These are phyloP conservation scores for Hedya salicella DNA, from an alignment of 2,888 invertebrate genomes.

Conservation along the genomic window DNA sequence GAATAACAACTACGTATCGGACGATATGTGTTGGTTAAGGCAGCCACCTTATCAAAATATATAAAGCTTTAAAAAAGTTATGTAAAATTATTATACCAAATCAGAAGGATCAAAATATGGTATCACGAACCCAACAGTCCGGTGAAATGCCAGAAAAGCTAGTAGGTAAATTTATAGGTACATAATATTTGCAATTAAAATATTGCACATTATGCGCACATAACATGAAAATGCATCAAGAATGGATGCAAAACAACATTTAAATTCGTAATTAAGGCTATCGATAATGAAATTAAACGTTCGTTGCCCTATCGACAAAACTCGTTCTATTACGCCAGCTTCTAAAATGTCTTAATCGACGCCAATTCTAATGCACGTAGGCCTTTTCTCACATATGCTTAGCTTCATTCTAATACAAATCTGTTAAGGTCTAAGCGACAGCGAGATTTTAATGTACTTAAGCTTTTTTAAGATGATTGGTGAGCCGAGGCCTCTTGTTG, in stretches of 20 bases:
- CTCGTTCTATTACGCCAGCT: neutral
- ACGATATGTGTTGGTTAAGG: too few relatives aligned
- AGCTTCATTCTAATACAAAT: neutral
- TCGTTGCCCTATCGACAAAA: conserved; percentile 25
- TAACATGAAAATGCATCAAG: conserved; percentile 3
- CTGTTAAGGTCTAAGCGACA: neutral
- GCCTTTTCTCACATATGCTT: neutral
- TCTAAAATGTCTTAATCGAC: neutral
- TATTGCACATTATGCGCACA: neutral
- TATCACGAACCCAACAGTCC: too few relatives aligned
- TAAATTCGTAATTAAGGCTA: conserved; percentile 26
- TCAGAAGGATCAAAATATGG: too few relatives aligned
- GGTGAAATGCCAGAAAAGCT: too few relatives aligned
- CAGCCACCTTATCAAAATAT: too few relatives aligned
- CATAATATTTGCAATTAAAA: neutral
- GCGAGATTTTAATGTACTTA: neutral
- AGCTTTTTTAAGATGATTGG: neutral
- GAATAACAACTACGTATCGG: too few relatives aligned
- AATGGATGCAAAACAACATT: conserved; percentile 16
- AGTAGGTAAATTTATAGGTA: too few relatives aligned
- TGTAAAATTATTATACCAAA: too few relatives aligned
- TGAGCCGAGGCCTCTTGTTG: neutral
- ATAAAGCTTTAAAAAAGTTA: too few relatives aligned
- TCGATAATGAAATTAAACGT: conserved; percentile 36
- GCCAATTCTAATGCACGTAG: neutral